Conservation (phyloP, 1,140 invertebrate genomes). For the Centruroides vittatus region DNA sequence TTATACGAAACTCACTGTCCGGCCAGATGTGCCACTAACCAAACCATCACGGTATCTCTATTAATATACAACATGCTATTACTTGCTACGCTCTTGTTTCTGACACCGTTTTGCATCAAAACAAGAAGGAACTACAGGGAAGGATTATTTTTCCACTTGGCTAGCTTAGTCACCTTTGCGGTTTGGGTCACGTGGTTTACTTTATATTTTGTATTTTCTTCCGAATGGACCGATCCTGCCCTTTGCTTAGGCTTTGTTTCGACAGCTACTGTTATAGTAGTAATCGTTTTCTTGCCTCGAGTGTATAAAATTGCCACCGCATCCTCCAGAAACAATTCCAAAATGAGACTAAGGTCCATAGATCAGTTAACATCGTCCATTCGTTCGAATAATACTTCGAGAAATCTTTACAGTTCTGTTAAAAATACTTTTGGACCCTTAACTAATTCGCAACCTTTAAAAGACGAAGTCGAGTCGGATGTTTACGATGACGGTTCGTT, state of each 20-base stretch:
- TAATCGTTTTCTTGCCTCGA: constrained; percentile 40
- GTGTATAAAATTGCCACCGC: constrained; percentile 27
- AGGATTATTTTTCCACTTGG: constrained; percentile 39
- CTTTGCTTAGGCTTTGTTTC: constrained; percentile 39
- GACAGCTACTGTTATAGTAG: constrained; percentile 37
- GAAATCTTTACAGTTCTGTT: no score
- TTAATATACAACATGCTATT: constrained; percentile 41
- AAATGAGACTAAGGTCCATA: no score
- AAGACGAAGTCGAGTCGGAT: no score
- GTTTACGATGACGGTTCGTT: no score
- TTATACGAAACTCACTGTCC: background rate
- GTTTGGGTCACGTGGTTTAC: constrained; percentile 40
- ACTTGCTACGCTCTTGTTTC: constrained; percentile 32
- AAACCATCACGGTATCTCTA: constrained; percentile 21
- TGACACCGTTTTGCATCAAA: constrained; percentile 35
- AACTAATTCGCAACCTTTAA: no score
- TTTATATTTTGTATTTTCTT: constrained; percentile 32
- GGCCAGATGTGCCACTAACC: constrained; percentile 23
- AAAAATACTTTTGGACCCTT: no score
- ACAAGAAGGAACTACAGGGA: constrained; percentile 45
- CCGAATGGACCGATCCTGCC: constrained; percentile 34
- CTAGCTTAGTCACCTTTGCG: constrained; percentile 30
- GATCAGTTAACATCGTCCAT: no score
- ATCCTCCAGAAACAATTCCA: no score
- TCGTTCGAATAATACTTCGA: no score